Conservation (phyloP, 2,113 vertebrate species). For the Bagarius yarrelli region DNA sequence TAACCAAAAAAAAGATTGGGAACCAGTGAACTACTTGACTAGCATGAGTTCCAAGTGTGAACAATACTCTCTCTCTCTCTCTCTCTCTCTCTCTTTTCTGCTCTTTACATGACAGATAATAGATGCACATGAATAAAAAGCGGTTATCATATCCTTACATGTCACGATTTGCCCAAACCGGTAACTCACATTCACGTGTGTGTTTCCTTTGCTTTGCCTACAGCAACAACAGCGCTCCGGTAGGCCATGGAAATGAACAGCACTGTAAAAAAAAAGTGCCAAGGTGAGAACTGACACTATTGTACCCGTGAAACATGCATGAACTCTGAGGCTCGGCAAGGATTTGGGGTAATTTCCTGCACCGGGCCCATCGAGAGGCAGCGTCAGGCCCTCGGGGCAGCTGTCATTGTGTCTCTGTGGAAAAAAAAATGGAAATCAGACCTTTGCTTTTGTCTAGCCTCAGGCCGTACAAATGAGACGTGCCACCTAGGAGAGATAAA, state of each 20-base stretch:
- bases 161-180: conserved; percentile 45
- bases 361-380: conserved; percentile 62
- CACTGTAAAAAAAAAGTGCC: conserved; percentile 47
- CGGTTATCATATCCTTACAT: conserved; percentile 42
- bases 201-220: conserved; percentile 60
- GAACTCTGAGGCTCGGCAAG: conserved; percentile 60
- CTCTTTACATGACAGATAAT: conserved; percentile 37
- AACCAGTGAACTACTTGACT: not conserved
- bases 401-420: conserved; percentile 63
- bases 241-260: conserved; percentile 56
- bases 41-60: not conserved
- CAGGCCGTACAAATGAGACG: conserved; percentile 73
- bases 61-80: not conserved
- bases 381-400: conserved; percentile 61
- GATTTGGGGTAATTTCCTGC: conserved; percentile 70
- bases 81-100: not conserved
- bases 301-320: conserved; percentile 64
- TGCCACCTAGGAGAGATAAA: conserved; percentile 72
- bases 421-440: conserved; percentile 60
- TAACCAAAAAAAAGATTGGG: too few relatives aligned
- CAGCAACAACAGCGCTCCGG: conserved; percentile 18
- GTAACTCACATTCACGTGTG: conserved; percentile 6
- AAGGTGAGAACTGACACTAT: conserved; percentile 58
- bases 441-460: conserved; percentile 57
- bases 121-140: conserved; percentile 34